Evolutionary conservation across 2,113 vertebrate genomes (phyloP).

Genomic region (Lophochroa leadbeateri): DNA sequence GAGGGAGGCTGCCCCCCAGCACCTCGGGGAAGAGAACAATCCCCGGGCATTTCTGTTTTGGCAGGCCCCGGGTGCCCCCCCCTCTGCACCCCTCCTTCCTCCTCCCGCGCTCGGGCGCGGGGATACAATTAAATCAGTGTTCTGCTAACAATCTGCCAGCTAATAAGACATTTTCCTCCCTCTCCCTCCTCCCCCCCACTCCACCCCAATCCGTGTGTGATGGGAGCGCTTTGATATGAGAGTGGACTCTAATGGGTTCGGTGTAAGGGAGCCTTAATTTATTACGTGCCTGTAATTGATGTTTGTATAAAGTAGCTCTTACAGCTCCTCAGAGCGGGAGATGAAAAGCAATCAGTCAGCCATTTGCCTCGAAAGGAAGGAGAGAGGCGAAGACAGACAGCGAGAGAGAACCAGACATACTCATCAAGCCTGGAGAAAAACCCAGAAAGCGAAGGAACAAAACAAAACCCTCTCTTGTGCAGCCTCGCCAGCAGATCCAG

Average conservation of each 20-base stretch:
- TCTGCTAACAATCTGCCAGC: too few species aligned
- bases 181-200: too few species aligned
- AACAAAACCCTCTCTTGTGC: background rate
- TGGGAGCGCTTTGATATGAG: slow-evolving; percentile 65
- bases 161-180: too few species aligned
- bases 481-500: background rate
- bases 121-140: too few species aligned
- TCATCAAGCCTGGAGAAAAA: slow-evolving; percentile 53
- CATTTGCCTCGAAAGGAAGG: slow-evolving; percentile 73
- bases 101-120: too few species aligned
- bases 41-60: too few species aligned
- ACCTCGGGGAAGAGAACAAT: too few species aligned
- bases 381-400: slow-evolving; percentile 56
- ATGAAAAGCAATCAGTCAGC: slow-evolving; percentile 79
- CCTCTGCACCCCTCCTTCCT: too few species aligned
- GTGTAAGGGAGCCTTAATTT: slow-evolving; percentile 76
- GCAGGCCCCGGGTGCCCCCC: too few species aligned
- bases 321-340: slow-evolving; percentile 76
- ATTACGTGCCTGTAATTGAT: slow-evolving; percentile 78
- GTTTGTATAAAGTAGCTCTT: slow-evolving; percentile 81
- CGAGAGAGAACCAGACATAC: slow-evolving; percentile 55
- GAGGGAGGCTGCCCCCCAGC: too few species aligned
- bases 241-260: slow-evolving; percentile 67
- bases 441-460: slow-evolving; percentile 35
- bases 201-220: background rate